Evolutionary conservation across 2,113 vertebrate species (phyloP).

Genomic region (Corythornis madagascariensis): DNA sequence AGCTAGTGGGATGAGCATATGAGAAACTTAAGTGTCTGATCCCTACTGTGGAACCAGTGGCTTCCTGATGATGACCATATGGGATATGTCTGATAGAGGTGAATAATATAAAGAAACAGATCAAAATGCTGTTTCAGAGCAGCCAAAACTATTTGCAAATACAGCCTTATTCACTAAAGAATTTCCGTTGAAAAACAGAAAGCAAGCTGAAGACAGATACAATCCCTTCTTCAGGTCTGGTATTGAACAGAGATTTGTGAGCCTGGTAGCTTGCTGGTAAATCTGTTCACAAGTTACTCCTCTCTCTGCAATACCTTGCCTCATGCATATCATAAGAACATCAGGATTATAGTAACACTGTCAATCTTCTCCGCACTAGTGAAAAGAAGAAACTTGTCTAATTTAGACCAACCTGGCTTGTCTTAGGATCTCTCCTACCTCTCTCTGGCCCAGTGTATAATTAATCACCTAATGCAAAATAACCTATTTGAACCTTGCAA

Average conservation of each 20-base stretch:
- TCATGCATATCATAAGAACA: not conserved
- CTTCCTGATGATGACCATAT: not conserved
- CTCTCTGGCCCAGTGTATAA: not conserved
- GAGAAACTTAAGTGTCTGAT: not conserved
- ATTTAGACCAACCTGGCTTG: not conserved
- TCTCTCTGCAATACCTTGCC: not conserved
- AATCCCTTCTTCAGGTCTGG: not conserved
- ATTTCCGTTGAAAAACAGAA: not conserved
- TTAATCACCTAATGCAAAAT: not conserved
- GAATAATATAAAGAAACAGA: not conserved
- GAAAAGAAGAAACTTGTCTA: rapidly evolving
- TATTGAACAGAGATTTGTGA: not conserved
- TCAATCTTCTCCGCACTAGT: not conserved
- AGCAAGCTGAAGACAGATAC: not conserved
- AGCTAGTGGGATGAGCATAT: not conserved
- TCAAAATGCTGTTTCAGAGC: not conserved
- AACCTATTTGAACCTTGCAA: not conserved
- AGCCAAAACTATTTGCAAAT: not conserved
- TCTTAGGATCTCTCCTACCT: not conserved
- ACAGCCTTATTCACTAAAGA: not conserved
- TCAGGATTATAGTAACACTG: not conserved
- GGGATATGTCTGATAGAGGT: not conserved
- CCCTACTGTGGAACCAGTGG: not conserved
- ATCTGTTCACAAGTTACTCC: not conserved
- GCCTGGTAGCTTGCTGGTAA: not conserved